Conservation (phyloP, 2,888 invertebrate species). For the Endomychus coccineus region DNA sequence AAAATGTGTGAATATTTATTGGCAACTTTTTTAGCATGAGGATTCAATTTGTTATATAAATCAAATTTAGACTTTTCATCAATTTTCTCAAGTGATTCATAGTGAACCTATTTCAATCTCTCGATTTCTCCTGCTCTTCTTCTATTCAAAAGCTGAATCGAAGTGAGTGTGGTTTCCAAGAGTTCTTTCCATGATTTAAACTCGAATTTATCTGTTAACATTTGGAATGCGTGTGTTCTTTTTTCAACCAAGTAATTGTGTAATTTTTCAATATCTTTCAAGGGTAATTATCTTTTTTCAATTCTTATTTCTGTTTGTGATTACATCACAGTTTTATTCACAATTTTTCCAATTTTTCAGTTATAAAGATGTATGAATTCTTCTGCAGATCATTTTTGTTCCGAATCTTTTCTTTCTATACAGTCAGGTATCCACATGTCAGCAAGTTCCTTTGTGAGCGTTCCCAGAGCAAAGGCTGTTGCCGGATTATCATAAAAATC, state of each 20-base stretch:
- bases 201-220: constrained; percentile 10
- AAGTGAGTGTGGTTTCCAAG: constrained; percentile 6
- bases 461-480: constrained; percentile 5
- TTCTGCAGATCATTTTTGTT: constrained; percentile 5
- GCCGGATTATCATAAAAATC: constrained; percentile 9
- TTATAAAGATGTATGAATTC: constrained; percentile 9
- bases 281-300: constrained; percentile 9
- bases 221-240: not conserved
- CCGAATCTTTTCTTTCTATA: constrained; percentile 4
- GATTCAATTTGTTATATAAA: constrained; percentile 4
- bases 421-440: constrained; percentile 3
- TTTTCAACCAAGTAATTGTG: constrained; percentile 7
- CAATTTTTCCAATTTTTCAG: constrained; percentile 3
- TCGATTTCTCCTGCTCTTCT: constrained; percentile 12
- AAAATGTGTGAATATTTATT: constrained; percentile 8
- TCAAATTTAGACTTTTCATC: constrained; percentile 9
- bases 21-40: constrained; percentile 2
- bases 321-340: constrained; percentile 10
- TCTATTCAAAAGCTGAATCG: constrained; percentile 15
- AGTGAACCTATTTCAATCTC: constrained; percentile 4
- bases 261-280: constrained; percentile 10
- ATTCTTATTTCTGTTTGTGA: constrained; percentile 9
- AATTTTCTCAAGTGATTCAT: constrained; percentile 3
- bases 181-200: constrained; percentile 9
- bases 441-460: constrained; percentile 3